phyloP scores from a whole-genome alignment of 2,113 vertebrate genomes.

The Ictalurus furcatus region DNA sequence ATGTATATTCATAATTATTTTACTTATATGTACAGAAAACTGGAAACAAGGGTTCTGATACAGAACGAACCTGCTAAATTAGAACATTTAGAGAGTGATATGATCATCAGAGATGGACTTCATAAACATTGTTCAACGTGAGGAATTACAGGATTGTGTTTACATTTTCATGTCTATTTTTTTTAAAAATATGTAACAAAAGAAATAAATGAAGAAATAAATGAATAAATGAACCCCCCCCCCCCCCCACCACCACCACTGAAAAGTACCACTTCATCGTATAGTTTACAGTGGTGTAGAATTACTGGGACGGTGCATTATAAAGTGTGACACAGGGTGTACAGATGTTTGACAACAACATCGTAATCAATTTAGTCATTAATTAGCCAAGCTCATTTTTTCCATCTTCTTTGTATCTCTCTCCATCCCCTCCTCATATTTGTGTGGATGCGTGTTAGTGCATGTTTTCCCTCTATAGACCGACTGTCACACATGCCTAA shows the following conservation, averaged over 20 bases:
- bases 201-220: neutral
- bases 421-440: conserved; percentile 15
- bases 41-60: neutral
- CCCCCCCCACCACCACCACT: neutral
- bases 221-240: too few species aligned
- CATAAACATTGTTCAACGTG: neutral
- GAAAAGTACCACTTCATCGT: neutral
- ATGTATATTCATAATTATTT: neutral
- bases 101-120: neutral
- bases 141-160: neutral
- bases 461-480: conserved; percentile 53
- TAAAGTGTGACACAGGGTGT: conserved; percentile 48
- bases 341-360: conserved; percentile 60
- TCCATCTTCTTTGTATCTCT: conserved; percentile 54
- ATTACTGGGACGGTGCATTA: neutral
- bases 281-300: neutral
- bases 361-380: conserved; percentile 63
- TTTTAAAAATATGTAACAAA: neutral
- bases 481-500: conserved; percentile 63
- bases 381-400: conserved; percentile 61
- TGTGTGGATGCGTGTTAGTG: conserved; percentile 37
- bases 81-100: neutral
- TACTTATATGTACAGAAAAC: neutral
- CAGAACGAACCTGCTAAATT: neutral
- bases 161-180: neutral